These are phyloP conservation scores for Cyclopterus lumpus DNA, from an alignment of 2,797 vertebrate genomes.

Conservation along the genomic window DNA sequence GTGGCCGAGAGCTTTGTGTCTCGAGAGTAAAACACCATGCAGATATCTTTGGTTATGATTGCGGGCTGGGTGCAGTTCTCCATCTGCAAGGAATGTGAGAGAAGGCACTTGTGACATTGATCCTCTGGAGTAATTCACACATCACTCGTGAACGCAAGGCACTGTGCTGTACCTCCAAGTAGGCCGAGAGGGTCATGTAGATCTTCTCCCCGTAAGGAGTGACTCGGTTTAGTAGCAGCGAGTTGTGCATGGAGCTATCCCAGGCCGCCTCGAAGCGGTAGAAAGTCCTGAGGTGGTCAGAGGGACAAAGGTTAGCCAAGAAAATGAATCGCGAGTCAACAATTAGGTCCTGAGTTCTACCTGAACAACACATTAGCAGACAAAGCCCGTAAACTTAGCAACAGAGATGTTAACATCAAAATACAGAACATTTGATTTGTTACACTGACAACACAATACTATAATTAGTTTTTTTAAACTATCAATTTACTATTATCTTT, in stretches of 20 bases:
- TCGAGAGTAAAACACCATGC: conserved; percentile 98
- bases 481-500: background rate
- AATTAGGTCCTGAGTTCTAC: background rate
- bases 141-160: conserved; percentile 20
- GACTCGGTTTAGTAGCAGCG: conserved; percentile 94
- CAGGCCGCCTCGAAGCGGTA: conserved; percentile 95
- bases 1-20: conserved; percentile 95
- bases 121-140: conserved; percentile 27
- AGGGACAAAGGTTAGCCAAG: conserved; percentile 23
- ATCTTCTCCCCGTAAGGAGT: conserved; percentile 97
- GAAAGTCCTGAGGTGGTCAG: conserved; percentile 88
- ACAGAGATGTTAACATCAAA: conserved; percentile 12
- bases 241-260: conserved; percentile 99
- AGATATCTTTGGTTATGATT: conserved; percentile 97
- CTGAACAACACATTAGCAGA: conserved; percentile 12
- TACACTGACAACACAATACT: conserved; percentile 17
- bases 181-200: conserved; percentile 98
- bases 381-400: conserved; percentile 9
- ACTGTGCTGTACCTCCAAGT: conserved; percentile 89
- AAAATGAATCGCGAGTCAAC: conserved; percentile 16
- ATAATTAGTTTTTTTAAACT: conserved; percentile 1
- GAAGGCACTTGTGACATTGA: conserved; percentile 8
- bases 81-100: conserved; percentile 84
- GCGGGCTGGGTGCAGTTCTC: conserved; percentile 95
- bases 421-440: conserved; percentile 20